Conservation (phyloP, 2,888 invertebrate genomes). For the Pachydiplax longipennis region DNA sequence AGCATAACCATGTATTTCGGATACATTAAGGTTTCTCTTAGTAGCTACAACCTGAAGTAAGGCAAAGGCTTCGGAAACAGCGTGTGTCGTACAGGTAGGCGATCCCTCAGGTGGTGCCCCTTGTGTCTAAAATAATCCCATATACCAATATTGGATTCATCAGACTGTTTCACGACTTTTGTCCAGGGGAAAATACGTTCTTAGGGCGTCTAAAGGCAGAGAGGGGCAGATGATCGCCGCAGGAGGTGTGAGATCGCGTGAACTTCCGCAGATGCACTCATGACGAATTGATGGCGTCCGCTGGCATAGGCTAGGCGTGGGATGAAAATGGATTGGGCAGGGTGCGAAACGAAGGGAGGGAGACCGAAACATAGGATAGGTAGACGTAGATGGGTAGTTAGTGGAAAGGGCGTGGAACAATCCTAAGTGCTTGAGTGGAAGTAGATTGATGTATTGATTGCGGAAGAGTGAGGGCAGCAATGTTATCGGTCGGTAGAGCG, state of each 20-base stretch:
- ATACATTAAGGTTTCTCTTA: too few relatives aligned
- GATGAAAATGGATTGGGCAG: conserved; percentile 35
- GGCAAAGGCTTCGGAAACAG: too few relatives aligned
- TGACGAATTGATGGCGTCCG: conserved; percentile 44
- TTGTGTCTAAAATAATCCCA: too few relatives aligned
- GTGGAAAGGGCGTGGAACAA: background rate
- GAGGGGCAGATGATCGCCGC: background rate
- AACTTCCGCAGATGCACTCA: conserved; percentile 45
- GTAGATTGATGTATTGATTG: conserved; percentile 1
- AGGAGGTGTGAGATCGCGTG: conserved; percentile 38
- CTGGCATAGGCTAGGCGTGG: conserved; percentile 27
- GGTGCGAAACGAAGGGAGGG: conserved; percentile 22
- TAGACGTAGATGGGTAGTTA: background rate
- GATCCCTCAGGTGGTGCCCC: too few relatives aligned
- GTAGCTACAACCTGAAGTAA: too few relatives aligned
- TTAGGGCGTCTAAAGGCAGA: too few relatives aligned
- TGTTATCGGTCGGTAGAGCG: conserved; percentile 5
- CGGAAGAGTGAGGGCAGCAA: background rate
- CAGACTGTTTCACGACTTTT: too few relatives aligned
- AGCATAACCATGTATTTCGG: too few relatives aligned
- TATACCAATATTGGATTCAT: too few relatives aligned
- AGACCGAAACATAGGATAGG: background rate
- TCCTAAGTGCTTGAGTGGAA: background rate
- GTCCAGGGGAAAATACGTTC: too few relatives aligned
- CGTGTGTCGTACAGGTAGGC: too few relatives aligned